Conservation (phyloP, 2,888 invertebrate species). For the Allacma fusca region DNA sequence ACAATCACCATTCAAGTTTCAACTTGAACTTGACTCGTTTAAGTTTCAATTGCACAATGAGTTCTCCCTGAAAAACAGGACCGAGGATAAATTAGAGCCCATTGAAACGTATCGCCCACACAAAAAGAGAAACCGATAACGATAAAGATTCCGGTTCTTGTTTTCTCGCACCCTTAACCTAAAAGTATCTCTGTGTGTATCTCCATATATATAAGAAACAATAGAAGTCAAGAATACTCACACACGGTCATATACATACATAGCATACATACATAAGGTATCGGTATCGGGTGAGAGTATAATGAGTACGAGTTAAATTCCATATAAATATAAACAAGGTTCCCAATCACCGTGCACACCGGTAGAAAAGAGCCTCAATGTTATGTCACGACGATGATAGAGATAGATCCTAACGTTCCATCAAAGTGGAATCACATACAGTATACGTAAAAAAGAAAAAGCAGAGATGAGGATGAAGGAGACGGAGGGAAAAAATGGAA, state of each 20-base stretch:
- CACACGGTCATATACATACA: too few species aligned
- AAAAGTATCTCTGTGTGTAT: too few species aligned
- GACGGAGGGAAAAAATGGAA: conserved; percentile 17
- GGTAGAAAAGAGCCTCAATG: conserved; percentile 20
- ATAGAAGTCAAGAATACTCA: too few species aligned
- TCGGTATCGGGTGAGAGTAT: too few species aligned
- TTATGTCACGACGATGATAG: neutral
- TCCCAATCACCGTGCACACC: neutral
- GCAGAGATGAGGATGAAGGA: conserved; percentile 8
- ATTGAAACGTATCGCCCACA: conserved; percentile 39
- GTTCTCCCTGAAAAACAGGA: conserved; percentile 23
- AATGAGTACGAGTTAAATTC: too few species aligned
- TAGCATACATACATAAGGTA: too few species aligned
- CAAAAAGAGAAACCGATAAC: conserved; percentile 32
- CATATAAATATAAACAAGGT: too few species aligned
- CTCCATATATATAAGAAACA: too few species aligned
- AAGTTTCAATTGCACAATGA: conserved; percentile 29
- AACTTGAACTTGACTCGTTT: conserved; percentile 23
- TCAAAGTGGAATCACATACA: neutral
- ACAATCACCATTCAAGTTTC: conserved; percentile 21
- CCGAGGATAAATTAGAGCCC: conserved; percentile 40
- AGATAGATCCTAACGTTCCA: neutral
- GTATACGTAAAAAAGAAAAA: neutral
- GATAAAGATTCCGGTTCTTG: conserved; percentile 38
- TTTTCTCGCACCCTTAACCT: conserved; percentile 11